Conservation (phyloP, 1,140 invertebrate genomes). For the Aphelenchoides besseyi region DNA sequence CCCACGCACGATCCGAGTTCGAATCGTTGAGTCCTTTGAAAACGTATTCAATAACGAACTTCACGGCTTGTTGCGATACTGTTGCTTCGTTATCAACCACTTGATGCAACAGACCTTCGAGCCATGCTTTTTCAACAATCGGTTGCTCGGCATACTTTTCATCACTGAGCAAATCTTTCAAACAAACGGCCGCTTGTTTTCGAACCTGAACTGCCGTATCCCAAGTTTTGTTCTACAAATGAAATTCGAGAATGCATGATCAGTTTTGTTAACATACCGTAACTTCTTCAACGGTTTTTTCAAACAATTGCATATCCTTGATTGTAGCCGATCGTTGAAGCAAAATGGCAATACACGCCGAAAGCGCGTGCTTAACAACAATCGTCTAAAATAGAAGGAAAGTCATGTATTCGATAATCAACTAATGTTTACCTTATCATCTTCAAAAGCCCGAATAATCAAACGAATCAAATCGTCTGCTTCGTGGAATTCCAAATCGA, state of each 20-base stretch:
- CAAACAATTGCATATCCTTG: background rate
- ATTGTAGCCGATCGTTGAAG: background rate
- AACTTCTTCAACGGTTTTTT: background rate
- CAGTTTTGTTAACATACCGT: background rate
- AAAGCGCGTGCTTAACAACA: background rate
- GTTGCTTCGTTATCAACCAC: slow-evolving; percentile 38
- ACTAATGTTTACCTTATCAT: background rate
- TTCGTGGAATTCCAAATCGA: background rate
- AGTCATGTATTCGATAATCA: background rate
- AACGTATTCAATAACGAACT: slow-evolving; percentile 31
- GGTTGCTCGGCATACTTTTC: background rate
- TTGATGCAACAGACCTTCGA: slow-evolving; percentile 35
- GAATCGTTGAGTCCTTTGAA: background rate
- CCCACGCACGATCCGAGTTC: background rate
- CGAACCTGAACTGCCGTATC: slow-evolving; percentile 25
- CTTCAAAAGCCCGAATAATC: background rate
- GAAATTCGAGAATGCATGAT: too few relatives aligned
- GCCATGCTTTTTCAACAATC: slow-evolving; percentile 32
- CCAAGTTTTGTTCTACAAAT: slow-evolving; percentile 16
- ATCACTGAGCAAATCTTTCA: slow-evolving; percentile 33
- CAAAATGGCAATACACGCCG: background rate
- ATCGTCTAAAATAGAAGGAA: background rate
- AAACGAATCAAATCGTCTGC: slow-evolving; percentile 2
- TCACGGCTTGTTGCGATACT: slow-evolving; percentile 33
- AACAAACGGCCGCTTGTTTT: slow-evolving; percentile 40